These are phyloP conservation scores for Glossophaga mutica DNA, from an alignment of 2,797 vertebrate species.

Conservation along the genomic window DNA sequence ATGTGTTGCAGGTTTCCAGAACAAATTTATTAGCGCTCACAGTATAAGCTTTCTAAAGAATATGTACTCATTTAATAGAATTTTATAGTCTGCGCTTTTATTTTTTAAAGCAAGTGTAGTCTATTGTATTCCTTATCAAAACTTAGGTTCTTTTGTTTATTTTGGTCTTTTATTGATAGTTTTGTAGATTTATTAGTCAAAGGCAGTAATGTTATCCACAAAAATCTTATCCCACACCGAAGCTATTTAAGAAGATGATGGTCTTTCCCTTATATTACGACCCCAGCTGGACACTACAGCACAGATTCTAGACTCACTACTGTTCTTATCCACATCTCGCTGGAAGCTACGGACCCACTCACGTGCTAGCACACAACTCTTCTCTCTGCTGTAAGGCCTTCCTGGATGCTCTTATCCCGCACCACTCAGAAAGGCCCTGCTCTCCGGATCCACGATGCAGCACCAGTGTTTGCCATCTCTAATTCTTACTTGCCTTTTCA, in stretches of 20 bases:
- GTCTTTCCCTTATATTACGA: not conserved
- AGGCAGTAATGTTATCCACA: not conserved
- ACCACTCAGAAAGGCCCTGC: not conserved
- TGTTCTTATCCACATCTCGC: not conserved
- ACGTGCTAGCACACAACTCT: not conserved
- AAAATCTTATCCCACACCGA: not conserved
- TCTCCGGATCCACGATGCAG: not conserved
- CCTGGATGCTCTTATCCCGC: not conserved
- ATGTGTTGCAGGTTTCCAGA: conserved; percentile 8
- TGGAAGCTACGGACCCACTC: not conserved
- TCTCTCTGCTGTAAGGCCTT: not conserved
- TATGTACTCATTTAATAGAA: not conserved
- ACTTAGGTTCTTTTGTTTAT: conserved; percentile 30
- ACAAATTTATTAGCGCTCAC: conserved; percentile 33
- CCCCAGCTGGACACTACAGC: not conserved
- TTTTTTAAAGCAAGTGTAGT: conserved; percentile 16
- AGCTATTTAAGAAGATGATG: not conserved
- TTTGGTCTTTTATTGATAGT: conserved; percentile 18
- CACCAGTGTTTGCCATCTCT: not conserved
- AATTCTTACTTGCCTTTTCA: not conserved
- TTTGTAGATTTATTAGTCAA: not conserved
- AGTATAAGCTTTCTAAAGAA: conserved; percentile 3
- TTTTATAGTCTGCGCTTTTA: conserved; percentile 34
- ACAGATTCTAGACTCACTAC: not conserved
- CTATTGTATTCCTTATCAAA: not conserved